Percentiles rank a stretch among this genome's conserved stretches.
phyloP scores from a whole-genome alignment of 2,888 invertebrate genomes.

The Drosophila nr. fundita region DNA sequence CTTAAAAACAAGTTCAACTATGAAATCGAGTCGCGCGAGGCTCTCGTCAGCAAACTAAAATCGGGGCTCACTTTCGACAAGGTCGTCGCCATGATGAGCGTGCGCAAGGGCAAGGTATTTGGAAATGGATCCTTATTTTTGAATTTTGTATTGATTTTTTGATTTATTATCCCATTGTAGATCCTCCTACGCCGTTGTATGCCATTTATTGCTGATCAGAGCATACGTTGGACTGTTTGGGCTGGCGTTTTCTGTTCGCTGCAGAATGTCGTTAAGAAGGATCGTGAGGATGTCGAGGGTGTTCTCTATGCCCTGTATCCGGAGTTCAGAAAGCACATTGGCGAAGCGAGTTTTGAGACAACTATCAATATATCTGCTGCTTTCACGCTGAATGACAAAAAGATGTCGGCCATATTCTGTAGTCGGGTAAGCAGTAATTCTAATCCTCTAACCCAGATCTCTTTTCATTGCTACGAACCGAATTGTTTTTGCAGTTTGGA shows the following conservation, averaged over 20 bases:
- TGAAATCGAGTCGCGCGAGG: conserved; percentile 85
- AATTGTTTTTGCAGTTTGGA: conserved; percentile 79
- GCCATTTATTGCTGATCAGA: conserved; percentile 85
- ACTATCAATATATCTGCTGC: conserved; percentile 81
- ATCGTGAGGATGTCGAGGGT: conserved; percentile 84
- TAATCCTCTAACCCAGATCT: not conserved
- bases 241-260: conserved; percentile 83
- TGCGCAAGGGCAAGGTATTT: conserved; percentile 92
- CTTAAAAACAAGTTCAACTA: conserved; percentile 83
- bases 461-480: not conserved
- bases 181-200: conserved; percentile 89
- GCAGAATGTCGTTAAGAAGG: conserved; percentile 84
- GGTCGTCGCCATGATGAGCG: conserved; percentile 89
- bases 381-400: conserved; percentile 82
- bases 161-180: conserved; percentile 84
- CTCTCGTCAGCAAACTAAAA: conserved; percentile 88
- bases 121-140: not conserved
- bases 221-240: conserved; percentile 84
- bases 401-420: conserved; percentile 82
- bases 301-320: conserved; percentile 83
- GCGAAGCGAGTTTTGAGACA: conserved; percentile 81
- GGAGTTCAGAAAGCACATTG: conserved; percentile 83
- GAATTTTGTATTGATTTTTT: not conserved
- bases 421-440: conserved; percentile 82
- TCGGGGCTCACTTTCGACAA: conserved; percentile 89